Base-by-base conservation (phyloP, 2,113 vertebrate species). In the Sisor rabdophorus region DNA sequence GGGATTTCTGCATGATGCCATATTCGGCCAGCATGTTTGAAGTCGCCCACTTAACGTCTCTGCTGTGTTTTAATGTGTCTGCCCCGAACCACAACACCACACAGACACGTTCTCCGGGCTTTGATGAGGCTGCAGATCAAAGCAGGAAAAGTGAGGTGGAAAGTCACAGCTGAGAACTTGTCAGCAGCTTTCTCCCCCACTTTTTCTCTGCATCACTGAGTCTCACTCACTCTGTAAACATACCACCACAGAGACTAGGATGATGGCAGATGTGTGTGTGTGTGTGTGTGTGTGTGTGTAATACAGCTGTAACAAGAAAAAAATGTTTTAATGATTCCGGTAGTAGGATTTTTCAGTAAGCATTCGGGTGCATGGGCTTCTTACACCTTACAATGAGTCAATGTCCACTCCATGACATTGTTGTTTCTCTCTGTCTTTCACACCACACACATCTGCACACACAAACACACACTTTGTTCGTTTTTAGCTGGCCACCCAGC, bases 51-150 rank as follows among this genome's bases (percentile, higher is more conserved):
- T 53, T 59, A 59, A 79, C 40, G 11, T 70, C 55, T 74, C 78
- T 16, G 50, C 63, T 5, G 76, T 44, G n/a, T 74, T 73, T 78
- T 60, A 76, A 60, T 80, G 67, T 76, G 53, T 67, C 67, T 75
- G 28, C 78, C 44, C 12, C 32, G 54, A 79, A 79, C 77, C 77
- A 73, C 80, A 76, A 79, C 78, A 82, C 30, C 61, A 67, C 63
- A 76, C 71, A 68, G 55, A 70, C 70, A 71, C 65, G 58, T 30
- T 71, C 50, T 19, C 28, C 24, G 54, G 20, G 28, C 78, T 80
- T 77, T 82, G 77, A 82, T 68, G 77, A 73, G 47, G 73, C n/a
- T 12, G 6, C 20, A 78, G 76, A 78, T 81, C 80, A 81, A 78
- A 81, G 76, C 70, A 52, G 36, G 15, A 64, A 60, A 82, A 79